A percentile compares a stretch with the other conserved stretches of the same genome.
Evolutionary conservation across 1,140 invertebrate genomes (phyloP).

Genomic region (Aphaenogaster rudis): DNA sequence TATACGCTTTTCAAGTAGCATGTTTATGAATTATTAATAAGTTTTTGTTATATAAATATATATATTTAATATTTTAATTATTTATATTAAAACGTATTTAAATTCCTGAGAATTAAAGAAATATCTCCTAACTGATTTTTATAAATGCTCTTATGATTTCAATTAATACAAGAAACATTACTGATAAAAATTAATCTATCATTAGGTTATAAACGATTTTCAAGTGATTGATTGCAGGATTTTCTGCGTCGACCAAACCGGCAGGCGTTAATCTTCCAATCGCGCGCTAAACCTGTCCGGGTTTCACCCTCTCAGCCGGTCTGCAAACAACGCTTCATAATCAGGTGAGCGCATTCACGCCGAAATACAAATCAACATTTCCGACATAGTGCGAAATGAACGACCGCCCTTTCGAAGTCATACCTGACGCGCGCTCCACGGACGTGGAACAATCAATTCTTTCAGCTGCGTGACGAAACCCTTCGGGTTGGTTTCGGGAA

Average conservation of each 20-base stretch:
- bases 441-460: constrained; percentile 24
- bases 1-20: background rate
- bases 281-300: constrained; percentile 22
- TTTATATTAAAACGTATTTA: background rate
- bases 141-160: background rate
- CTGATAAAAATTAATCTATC: constrained; percentile 6
- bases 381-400: background rate
- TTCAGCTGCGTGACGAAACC: background rate
- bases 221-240: constrained; percentile 37
- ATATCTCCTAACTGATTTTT: background rate
- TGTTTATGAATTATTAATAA: constrained; percentile 11
- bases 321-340: constrained; percentile 38
- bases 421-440: background rate
- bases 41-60: background rate
- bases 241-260: constrained; percentile 8
- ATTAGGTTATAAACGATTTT: constrained; percentile 19
- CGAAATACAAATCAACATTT: constrained; percentile 36
- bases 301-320: background rate
- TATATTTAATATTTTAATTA: background rate
- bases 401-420: constrained; percentile 1
- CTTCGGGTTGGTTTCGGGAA: background rate
- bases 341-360: constrained; percentile 33
- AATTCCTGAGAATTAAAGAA: background rate
- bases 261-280: constrained; percentile 43
- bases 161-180: background rate